Percentiles rank a stretch among this genome's conserved stretches.
Conservation (phyloP, 2,113 vertebrate species). For the Progne subis region DNA sequence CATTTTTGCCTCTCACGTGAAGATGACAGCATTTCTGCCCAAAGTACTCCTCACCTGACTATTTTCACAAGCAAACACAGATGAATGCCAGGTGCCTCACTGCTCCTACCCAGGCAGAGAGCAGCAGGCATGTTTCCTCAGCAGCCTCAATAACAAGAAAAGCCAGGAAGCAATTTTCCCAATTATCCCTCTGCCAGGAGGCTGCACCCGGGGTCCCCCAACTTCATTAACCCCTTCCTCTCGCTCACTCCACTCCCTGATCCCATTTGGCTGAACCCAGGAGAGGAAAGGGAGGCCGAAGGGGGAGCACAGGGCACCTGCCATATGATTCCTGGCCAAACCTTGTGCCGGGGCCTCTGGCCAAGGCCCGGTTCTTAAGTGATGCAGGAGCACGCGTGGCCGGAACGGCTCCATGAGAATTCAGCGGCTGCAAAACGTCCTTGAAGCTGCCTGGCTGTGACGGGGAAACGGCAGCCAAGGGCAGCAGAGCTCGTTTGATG, state of each 20-base stretch:
- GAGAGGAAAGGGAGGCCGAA: rapidly evolving
- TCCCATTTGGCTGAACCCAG: not conserved
- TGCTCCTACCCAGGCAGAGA: rapidly evolving
- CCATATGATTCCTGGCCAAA: not conserved
- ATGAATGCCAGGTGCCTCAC: not conserved
- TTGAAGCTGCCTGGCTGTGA: conserved; percentile 59
- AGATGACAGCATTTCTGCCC: not conserved
- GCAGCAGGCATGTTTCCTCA: not conserved
- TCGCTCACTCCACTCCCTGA: rapidly evolving
- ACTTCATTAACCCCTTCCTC: not conserved
- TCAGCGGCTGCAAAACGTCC: conserved; percentile 22
- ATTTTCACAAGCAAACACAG: not conserved
- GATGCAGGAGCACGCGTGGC: conserved; percentile 37
- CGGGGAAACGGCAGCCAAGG: conserved; percentile 70
- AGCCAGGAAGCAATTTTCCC: conserved; percentile 12
- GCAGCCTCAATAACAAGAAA: not conserved
- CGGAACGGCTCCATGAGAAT: not conserved
- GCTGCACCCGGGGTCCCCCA: not conserved
- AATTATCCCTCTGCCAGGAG: rapidly evolving
- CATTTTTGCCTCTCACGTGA: not conserved
- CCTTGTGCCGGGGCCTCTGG: not conserved
- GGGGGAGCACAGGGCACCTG: not conserved
- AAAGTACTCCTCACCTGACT: not conserved
- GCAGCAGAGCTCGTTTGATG: conserved; percentile 63
- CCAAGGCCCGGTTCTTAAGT: not conserved